Evolutionary conservation across 2,888 invertebrate genomes (phyloP).

Genomic region (Tetragonisca angustula): DNA sequence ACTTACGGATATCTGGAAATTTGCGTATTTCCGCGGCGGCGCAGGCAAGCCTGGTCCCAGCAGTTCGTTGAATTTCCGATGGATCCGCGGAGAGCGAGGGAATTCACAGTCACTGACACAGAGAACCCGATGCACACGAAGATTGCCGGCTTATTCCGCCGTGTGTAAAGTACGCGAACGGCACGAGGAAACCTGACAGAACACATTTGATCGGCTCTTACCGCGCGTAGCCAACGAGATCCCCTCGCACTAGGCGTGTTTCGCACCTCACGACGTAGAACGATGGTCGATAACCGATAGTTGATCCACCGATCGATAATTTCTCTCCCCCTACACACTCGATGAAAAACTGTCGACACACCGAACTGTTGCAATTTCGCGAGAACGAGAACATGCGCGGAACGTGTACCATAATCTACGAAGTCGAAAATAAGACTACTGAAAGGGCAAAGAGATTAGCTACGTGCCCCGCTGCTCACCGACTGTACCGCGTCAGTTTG

Average conservation of each 20-base stretch:
- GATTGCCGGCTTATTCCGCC: constrained; percentile 52
- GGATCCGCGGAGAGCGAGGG: constrained; percentile 33
- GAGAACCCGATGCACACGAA: constrained; percentile 13
- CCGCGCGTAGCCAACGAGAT: neutral
- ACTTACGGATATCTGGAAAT: constrained; percentile 32
- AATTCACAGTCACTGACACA: constrained; percentile 18
- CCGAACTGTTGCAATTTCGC: too few species aligned
- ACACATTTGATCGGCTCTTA: neutral
- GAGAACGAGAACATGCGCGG: too few species aligned
- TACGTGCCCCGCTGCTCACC: too few species aligned
- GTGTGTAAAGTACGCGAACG: constrained; percentile 1
- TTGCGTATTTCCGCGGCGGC: constrained; percentile 15
- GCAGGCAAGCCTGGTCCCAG: neutral
- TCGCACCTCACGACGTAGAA: too few species aligned
- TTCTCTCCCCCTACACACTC: too few species aligned
- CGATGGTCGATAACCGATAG: neutral
- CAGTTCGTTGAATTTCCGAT: constrained; percentile 18
- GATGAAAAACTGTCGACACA: too few species aligned
- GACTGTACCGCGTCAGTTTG: too few species aligned
- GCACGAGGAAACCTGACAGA: constrained; percentile 12
- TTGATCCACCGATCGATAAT: neutral
- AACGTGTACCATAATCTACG: too few species aligned
- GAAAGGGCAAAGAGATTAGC: too few species aligned
- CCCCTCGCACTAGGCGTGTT: neutral
- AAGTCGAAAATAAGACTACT: too few species aligned